Base-by-base conservation (phyloP, 2,113 vertebrate genomes). In the Mesitornis unicolor region DNA sequence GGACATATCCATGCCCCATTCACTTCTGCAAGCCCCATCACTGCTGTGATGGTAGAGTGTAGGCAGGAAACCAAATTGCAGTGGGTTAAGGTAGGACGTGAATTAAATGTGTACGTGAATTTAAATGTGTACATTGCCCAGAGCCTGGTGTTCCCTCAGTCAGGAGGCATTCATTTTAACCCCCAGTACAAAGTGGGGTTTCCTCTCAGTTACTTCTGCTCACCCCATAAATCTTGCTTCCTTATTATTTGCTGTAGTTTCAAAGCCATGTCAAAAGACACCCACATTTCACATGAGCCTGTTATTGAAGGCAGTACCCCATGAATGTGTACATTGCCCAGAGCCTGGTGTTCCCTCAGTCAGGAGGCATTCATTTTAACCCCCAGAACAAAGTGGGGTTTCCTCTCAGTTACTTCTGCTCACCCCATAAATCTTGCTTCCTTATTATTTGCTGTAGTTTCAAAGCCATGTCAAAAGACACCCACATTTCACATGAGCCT, bases 271-370 rank as follows among this genome's bases (percentile, higher is more conserved):
- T 47, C 11, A 56, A n/a, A 67, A 81, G 3, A 1, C 64, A 45
- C 14, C 2, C 1, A 24, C 20, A 11, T 16, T 64, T 68, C 25
- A 45, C 1, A 2, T 5, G 1, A 65, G 19, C 29, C n/a, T n/a
- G n/a, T n/a, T n/a, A n/a, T n/a, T n/a, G n/a, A n/a, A n/a, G n/a
- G n/a, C n/a, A n/a, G n/a, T n/a, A n/a, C n/a, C n/a, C n/a, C n/a
- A n/a, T n/a, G n/a, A n/a, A n/a, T n/a, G n/a, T n/a, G n/a, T n/a
- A n/a, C n/a, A n/a, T 63, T 67, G 51, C 38, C 25, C 54, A n/a
- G 3, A 84, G 33, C 54, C n/a, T 33, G 6, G n/a, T 33, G 16
- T 28, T 80, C 33, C 35, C 35, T 86, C 17, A 7, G 19, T 71
- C 43, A 60, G 73, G 40, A 64, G 25, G 26, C n/a, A 36, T n/a